These are phyloP conservation scores for Coenonympha arcania DNA, from an alignment of 2,888 invertebrate species.

Conservation along the genomic window DNA sequence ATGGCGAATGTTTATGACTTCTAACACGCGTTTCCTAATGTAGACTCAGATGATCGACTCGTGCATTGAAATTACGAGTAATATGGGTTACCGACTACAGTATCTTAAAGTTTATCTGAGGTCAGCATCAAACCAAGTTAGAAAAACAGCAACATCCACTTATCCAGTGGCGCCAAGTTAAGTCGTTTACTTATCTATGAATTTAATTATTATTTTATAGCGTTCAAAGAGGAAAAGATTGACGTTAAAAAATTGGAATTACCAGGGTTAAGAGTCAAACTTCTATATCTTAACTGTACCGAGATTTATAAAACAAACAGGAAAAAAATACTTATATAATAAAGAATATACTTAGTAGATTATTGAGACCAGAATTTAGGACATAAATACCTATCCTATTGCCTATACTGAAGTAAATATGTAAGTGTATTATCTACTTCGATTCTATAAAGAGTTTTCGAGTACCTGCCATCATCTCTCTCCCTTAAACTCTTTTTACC, in stretches of 20 bases:
- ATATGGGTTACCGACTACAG: slow-evolving; percentile 42
- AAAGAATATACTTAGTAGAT: no score
- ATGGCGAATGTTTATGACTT: slow-evolving; percentile 13
- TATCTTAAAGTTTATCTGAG: slow-evolving; percentile 58
- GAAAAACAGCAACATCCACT: slow-evolving; percentile 49
- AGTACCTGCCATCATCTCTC: no score
- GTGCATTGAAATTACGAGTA: slow-evolving; percentile 50
- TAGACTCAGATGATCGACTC: slow-evolving; percentile 40
- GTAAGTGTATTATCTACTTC: no score
- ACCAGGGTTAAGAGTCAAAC: slow-evolving; percentile 9
- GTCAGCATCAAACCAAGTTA: slow-evolving; percentile 55
- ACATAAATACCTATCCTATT: no score
- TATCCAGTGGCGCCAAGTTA: slow-evolving; percentile 54
- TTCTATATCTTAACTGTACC: not conserved
- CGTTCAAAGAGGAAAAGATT: not conserved
- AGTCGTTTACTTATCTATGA: slow-evolving; percentile 27
- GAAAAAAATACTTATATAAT: not conserved
- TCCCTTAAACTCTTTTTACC: no score
- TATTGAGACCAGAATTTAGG: no score
- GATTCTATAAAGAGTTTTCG: no score
- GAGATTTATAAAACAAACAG: not conserved
- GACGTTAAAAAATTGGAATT: slow-evolving; percentile 4
- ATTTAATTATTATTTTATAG: not conserved
- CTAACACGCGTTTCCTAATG: slow-evolving; percentile 34
- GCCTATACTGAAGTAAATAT: no score